Percentiles rank a stretch among this genome's conserved stretches.
Evolutionary conservation across 1,140 invertebrate species (phyloP).

Genomic region (Platyscapa corneri): DNA sequence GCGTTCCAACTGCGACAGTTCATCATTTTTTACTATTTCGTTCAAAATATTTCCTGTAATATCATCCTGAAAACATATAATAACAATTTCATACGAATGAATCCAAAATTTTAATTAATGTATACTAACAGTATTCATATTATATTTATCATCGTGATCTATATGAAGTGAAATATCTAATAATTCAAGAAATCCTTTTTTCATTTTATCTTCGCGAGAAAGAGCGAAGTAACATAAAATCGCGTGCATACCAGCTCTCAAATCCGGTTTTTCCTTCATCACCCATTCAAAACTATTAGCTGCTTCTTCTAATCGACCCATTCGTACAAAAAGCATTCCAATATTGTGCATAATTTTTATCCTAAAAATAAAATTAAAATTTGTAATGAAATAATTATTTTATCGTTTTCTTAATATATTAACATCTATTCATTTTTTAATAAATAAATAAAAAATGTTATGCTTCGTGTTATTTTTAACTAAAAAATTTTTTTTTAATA

Average conservation of each 20-base stretch:
- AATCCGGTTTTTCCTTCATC: slow-evolving; percentile 95
- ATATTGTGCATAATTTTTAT: slow-evolving; percentile 99
- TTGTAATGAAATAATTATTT: no score
- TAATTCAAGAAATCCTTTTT: slow-evolving; percentile 91
- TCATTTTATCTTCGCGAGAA: slow-evolving; percentile 95
- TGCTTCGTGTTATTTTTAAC: no score
- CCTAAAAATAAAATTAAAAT: slow-evolving; percentile 73
- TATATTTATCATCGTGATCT: slow-evolving; percentile 89
- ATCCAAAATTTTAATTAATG: not conserved
- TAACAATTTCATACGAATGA: not conserved
- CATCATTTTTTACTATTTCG: slow-evolving; percentile 87
- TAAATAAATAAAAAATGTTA: no score
- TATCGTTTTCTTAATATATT: no score
- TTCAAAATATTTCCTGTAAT: slow-evolving; percentile 82
- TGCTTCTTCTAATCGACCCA: slow-evolving; percentile 97
- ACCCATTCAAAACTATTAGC: slow-evolving; percentile 98
- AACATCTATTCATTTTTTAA: no score
- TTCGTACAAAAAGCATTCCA: slow-evolving; percentile 94
- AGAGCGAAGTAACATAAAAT: slow-evolving; percentile 95
- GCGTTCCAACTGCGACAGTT: slow-evolving; percentile 85
- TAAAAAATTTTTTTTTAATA: no score
- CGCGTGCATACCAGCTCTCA: slow-evolving; percentile 91
- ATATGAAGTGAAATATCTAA: slow-evolving; percentile 90
- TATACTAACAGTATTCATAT: slow-evolving; percentile 67
- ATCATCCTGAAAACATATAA: slow-evolving; percentile 78